Conservation (phyloP, 2,888 invertebrate species). For the Folsomia manolachei region DNA sequence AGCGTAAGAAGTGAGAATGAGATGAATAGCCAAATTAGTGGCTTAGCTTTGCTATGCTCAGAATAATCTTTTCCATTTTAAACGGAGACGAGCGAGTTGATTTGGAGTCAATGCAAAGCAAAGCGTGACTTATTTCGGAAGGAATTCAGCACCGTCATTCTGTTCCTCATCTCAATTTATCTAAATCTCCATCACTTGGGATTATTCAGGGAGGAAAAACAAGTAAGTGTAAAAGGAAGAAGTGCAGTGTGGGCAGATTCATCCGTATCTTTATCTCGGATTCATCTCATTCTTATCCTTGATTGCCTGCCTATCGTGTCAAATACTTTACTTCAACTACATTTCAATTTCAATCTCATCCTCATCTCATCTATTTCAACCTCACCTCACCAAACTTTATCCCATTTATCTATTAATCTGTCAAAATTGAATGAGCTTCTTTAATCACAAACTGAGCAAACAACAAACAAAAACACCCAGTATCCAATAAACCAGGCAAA, state of each 20-base stretch:
- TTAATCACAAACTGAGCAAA: background rate
- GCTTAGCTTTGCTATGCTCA: background rate
- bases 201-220: background rate
- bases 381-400: no score
- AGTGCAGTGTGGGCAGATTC: no score
- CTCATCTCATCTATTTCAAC: no score
- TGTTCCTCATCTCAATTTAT: background rate
- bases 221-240: background rate
- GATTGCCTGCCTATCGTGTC: background rate
- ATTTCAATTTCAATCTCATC: background rate
- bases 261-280: no score
- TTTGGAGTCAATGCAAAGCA: no score
- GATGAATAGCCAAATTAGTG: conserved; percentile 4
- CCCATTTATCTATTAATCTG: background rate
- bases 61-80: background rate
- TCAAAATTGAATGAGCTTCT: background rate
- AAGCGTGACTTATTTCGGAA: conserved; percentile 7
- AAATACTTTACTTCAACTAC: background rate
- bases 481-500: background rate
- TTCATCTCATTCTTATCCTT: background rate
- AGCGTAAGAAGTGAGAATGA: no score
- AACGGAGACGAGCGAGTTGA: conserved; percentile 7
- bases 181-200: background rate
- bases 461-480: no score
- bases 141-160: background rate